Percentiles rank a stretch among this genome's conserved stretches.
phyloP scores from a whole-genome alignment of 1,140 invertebrate genomes.

The Drosophila parabipectinata region DNA sequence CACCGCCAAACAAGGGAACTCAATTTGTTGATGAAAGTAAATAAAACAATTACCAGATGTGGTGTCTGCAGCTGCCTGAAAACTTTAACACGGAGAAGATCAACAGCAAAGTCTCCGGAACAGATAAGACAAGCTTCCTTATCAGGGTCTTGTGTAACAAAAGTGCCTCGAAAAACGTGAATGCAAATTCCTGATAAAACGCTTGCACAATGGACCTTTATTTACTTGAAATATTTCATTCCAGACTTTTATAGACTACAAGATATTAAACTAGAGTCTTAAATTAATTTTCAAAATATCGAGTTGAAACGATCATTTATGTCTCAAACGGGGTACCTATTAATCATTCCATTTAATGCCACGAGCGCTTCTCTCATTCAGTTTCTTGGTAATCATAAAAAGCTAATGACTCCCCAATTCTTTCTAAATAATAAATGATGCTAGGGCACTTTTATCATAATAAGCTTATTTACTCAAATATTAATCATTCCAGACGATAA shows the following conservation, averaged over 20 bases:
- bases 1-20: conserved; percentile 58
- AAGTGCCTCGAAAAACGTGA: conserved; percentile 16
- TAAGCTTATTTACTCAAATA: neutral
- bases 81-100: conserved; percentile 22
- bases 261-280: too few relatives aligned
- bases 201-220: conserved; percentile 1
- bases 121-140: conserved; percentile 19
- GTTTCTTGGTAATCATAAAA: neutral
- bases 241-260: neutral
- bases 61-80: neutral
- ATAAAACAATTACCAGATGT: conserved; percentile 15
- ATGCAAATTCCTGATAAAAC: conserved; percentile 1
- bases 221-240: conserved; percentile 10
- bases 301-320: too few relatives aligned
- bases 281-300: too few relatives aligned
- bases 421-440: neutral
- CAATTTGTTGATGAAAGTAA: conserved; percentile 66
- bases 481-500: neutral
- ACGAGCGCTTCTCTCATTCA: neutral
- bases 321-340: too few relatives aligned
- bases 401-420: neutral
- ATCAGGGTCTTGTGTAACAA: conserved; percentile 9
- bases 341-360: too few relatives aligned
- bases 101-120: conserved; percentile 5
- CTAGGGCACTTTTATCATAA: neutral